These are phyloP conservation scores for Dicentrarchus labrax DNA, from an alignment of 2,113 vertebrate genomes.

Conservation along the genomic window DNA sequence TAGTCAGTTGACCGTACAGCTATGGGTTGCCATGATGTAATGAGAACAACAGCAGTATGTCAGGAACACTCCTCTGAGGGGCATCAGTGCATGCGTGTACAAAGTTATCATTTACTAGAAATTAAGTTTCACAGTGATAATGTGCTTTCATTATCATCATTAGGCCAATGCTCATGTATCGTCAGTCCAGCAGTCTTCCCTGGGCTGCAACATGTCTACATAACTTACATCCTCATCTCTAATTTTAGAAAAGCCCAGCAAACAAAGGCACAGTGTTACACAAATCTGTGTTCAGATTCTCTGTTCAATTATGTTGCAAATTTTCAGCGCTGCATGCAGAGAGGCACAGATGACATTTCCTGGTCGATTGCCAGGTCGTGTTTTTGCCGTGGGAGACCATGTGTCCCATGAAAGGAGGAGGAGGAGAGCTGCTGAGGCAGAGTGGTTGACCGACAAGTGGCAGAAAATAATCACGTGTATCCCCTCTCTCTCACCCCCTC, in stretches of 20 bases:
- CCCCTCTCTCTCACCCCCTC: background rate
- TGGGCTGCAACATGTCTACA: background rate
- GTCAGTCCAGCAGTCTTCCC: background rate
- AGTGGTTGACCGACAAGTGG: slow-evolving; percentile 65
- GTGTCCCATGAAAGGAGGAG: slow-evolving; percentile 64
- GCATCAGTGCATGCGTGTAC: background rate
- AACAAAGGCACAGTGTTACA: slow-evolving; percentile 56
- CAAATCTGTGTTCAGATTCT: slow-evolving; percentile 35
- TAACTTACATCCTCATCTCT: slow-evolving; percentile 13
- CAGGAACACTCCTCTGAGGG: background rate
- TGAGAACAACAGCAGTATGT: background rate
- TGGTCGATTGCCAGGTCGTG: slow-evolving; percentile 47
- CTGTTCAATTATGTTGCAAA: slow-evolving; percentile 20
- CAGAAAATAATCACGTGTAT: slow-evolving; percentile 56
- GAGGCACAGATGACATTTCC: slow-evolving; percentile 64
- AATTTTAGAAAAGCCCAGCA: slow-evolving; percentile 29
- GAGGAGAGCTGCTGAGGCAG: slow-evolving; percentile 45
- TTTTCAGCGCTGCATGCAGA: slow-evolving; percentile 19
- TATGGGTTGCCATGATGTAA: background rate
- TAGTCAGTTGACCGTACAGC: background rate
- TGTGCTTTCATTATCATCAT: background rate
- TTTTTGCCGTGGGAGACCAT: slow-evolving; percentile 75
- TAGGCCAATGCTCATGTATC: background rate
- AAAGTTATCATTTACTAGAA: background rate
- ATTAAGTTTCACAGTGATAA: background rate